Conservation (phyloP, 2,113 vertebrate genomes). For the Alethe castanea region DNA sequence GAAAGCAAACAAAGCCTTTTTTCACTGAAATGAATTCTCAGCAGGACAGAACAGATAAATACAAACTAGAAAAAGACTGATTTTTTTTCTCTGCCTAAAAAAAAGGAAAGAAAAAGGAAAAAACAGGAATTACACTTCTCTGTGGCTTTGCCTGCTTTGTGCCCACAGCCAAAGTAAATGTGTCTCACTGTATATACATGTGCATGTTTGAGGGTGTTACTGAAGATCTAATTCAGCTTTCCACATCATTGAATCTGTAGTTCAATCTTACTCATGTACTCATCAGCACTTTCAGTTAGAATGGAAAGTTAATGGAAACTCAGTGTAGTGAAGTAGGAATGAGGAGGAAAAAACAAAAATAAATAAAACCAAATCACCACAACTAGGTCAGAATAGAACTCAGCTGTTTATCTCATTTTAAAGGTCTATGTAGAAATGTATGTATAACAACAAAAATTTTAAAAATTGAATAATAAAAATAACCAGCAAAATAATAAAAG, state of each 20-base stretch:
- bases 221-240: slow-evolving; percentile 41
- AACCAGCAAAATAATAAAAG: background rate
- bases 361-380: background rate
- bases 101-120: accelerated
- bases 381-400: background rate
- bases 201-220: background rate
- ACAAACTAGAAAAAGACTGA: background rate
- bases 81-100: background rate
- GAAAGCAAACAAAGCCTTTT: background rate
- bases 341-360: slow-evolving; percentile 14
- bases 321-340: background rate
- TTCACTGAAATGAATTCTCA: background rate
- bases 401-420: background rate
- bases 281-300: slow-evolving; percentile 2
- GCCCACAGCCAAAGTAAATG: background rate
- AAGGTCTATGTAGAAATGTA: background rate
- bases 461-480: background rate
- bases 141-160: background rate
- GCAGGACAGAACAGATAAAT: background rate
- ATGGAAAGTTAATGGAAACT: slow-evolving; percentile 43
- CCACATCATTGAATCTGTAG: slow-evolving; percentile 1
- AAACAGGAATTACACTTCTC: background rate
- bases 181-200: background rate
- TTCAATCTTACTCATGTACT: slow-evolving; percentile 17
- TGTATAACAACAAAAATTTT: background rate